Percentiles rank a stretch among this genome's conserved stretches.
Conservation (phyloP, 2,797 vertebrate genomes). For the Diplodus sargus region DNA sequence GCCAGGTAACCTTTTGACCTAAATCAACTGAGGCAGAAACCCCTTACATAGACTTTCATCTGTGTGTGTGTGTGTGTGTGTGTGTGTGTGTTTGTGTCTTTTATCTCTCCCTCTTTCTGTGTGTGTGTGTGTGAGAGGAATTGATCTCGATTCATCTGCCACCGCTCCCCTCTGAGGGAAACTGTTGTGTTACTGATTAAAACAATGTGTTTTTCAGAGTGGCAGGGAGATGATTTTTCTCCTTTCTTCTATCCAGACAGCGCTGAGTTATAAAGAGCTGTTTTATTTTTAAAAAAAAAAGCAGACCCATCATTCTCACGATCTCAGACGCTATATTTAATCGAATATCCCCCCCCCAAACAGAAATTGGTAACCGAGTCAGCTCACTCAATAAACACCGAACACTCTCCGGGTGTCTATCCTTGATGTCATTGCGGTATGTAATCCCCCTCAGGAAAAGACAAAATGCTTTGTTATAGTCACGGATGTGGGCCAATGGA, state of each 20-base stretch:
- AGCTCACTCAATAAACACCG: conserved; percentile 51
- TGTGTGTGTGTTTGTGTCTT: neutral
- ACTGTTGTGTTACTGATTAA: conserved; percentile 42
- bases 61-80: neutral
- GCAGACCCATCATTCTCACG: neutral
- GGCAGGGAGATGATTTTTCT: conserved; percentile 27
- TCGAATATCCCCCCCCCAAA: conserved; percentile 30
- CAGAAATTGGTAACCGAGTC: conserved; percentile 38
- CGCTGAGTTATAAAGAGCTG: neutral
- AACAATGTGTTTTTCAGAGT: conserved; percentile 33
- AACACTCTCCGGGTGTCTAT: conserved; percentile 26
- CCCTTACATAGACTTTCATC: conserved; percentile 24
- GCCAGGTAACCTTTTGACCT: conserved; percentile 47
- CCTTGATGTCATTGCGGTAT: conserved; percentile 43
- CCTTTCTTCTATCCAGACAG: neutral
- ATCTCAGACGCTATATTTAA: conserved; percentile 39
- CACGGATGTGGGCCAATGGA: conserved; percentile 58
- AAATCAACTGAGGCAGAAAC: conserved; percentile 49
- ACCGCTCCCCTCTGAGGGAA: conserved; percentile 24
- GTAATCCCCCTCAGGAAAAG: conserved; percentile 46
- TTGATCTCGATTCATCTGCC: conserved; percentile 27
- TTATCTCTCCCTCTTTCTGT: neutral
- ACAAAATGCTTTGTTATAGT: conserved; percentile 55
- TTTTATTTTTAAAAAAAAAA: conserved; percentile 11
- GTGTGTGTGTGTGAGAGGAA: neutral